Conservation (phyloP, 2,888 invertebrate genomes). For the Leptinotarsa tumamoca region DNA sequence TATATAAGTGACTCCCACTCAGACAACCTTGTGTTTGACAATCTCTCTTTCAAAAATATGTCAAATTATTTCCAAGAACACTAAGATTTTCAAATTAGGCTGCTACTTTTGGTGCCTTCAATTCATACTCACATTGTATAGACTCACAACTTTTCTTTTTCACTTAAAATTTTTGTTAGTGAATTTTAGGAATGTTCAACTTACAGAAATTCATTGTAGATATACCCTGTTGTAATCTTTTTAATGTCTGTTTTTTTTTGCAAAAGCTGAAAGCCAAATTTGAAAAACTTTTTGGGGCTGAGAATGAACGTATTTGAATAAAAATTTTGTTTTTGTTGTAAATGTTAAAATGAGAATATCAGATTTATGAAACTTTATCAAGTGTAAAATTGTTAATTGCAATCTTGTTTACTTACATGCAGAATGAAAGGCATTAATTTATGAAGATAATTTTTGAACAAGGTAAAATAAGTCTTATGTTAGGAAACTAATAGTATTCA, state of each 20-base stretch:
- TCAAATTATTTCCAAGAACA: conserved; percentile 24
- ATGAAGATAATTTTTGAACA: too few relatives aligned
- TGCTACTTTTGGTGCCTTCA: neutral
- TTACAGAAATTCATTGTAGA: too few relatives aligned
- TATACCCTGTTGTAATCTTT: too few relatives aligned
- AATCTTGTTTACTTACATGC: too few relatives aligned
- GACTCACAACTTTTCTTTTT: too few relatives aligned
- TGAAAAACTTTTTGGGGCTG: neutral
- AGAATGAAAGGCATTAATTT: too few relatives aligned
- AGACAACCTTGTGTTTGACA: neutral
- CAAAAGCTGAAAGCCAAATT: neutral
- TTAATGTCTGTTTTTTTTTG: neutral
- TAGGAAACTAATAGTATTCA: too few relatives aligned
- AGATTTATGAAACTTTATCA: neutral
- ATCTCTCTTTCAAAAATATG: conserved; percentile 20
- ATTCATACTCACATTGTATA: too few relatives aligned
- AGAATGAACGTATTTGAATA: neutral
- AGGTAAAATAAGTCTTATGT: too few relatives aligned
- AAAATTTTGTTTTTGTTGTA: neutral
- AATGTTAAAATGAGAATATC: neutral
- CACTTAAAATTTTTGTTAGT: too few relatives aligned
- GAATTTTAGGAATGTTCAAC: too few relatives aligned
- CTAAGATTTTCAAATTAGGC: conserved; percentile 2
- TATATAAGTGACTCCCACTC: neutral
- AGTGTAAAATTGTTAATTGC: too few relatives aligned